phyloP scores from a whole-genome alignment of 2,113 vertebrate species.

The Daubentonia madagascariensis region DNA sequence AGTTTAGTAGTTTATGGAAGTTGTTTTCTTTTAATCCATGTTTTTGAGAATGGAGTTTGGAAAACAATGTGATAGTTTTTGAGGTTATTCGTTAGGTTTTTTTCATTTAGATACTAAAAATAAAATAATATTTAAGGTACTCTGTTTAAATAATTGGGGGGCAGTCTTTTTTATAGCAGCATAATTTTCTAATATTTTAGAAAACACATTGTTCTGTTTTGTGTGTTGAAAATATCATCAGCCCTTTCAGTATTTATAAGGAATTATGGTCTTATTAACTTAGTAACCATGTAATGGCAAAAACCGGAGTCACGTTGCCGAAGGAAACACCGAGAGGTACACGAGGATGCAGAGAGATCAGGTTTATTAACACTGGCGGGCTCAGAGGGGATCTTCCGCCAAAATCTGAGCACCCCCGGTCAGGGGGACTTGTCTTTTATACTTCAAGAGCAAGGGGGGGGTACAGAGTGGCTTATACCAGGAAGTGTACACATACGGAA shows the following conservation, averaged over 20 bases:
- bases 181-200: slow-evolving; percentile 26
- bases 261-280: slow-evolving; percentile 17
- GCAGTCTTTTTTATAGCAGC: neutral
- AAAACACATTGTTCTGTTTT: neutral
- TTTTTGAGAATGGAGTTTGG: neutral
- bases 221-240: neutral
- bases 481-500: too few relatives aligned
- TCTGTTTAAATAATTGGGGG: neutral
- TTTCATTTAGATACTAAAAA: neutral
- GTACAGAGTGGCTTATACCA: too few relatives aligned
- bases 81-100: neutral
- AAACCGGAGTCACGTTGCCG: too few relatives aligned
- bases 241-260: neutral
- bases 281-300: too few relatives aligned
- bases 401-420: too few relatives aligned
- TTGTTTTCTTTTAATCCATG: slow-evolving; percentile 27
- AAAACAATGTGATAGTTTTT: neutral
- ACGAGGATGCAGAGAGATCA: too few relatives aligned
- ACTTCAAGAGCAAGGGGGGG: too few relatives aligned
- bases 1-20: neutral
- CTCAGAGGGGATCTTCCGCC: too few relatives aligned
- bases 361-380: too few relatives aligned
- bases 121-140: neutral
- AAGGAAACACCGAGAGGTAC: too few relatives aligned
- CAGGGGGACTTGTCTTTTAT: too few relatives aligned